Conservation (phyloP, 1,140 invertebrate species). For the Paramacrobiotus metropolitanus region DNA sequence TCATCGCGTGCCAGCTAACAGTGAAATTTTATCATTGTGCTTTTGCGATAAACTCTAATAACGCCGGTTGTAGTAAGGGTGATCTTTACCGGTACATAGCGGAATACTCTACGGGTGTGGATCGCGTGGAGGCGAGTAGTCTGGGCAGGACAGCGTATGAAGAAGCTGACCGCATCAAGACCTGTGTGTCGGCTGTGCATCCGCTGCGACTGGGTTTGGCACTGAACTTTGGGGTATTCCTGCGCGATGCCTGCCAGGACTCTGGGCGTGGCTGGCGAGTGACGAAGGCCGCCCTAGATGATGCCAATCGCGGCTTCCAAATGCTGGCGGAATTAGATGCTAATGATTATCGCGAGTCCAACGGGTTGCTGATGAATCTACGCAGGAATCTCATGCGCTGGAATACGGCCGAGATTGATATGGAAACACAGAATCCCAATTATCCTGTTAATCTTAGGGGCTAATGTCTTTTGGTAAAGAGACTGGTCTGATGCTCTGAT, state of each 20-base stretch:
- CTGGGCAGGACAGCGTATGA: not conserved
- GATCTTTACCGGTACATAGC: constrained; percentile 2
- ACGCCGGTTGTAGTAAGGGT: not conserved
- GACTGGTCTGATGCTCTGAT: too few species aligned
- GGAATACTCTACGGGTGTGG: not conserved
- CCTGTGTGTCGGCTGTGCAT: not conserved
- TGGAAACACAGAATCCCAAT: too few species aligned
- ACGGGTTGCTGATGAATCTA: constrained; percentile 1
- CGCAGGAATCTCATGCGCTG: not conserved
- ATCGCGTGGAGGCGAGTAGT: not conserved
- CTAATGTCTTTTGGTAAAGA: too few species aligned
- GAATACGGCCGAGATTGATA: not conserved
- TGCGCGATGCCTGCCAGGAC: constrained; percentile 4
- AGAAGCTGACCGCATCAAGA: constrained; percentile 1
- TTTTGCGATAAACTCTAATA: too few species aligned
- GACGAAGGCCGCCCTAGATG: not conserved
- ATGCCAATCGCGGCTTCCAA: not conserved
- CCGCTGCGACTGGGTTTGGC: not conserved
- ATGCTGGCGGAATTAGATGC: not conserved
- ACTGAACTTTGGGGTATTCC: constrained; percentile 3
- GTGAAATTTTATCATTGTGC: not conserved
- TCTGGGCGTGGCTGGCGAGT: not conserved
- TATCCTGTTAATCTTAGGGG: too few species aligned
- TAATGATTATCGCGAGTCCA: constrained; percentile 3
- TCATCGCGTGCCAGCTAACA: too few species aligned